Conservation (phyloP, 1,140 invertebrate genomes). For the Tenebrio molitor region DNA sequence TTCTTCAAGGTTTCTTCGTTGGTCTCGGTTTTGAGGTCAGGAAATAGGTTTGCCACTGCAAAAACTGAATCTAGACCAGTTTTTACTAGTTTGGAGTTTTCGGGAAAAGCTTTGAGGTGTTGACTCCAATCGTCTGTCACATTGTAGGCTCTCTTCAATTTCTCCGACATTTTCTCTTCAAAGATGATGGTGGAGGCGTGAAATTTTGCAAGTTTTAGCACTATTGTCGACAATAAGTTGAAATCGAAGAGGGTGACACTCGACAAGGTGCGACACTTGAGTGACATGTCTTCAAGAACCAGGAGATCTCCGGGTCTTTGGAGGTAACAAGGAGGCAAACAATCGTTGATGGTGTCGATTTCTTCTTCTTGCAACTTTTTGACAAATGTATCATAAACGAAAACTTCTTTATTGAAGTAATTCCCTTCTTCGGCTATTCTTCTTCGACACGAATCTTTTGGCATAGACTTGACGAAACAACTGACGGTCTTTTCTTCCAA, state of each 20-base stretch:
- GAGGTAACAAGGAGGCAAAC: constrained; percentile 49
- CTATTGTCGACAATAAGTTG: constrained; percentile 27
- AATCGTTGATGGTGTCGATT: constrained; percentile 23
- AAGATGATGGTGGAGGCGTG: constrained; percentile 51
- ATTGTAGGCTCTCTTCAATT: constrained; percentile 6
- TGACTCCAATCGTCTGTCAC: constrained; percentile 40
- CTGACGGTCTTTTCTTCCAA: constrained; percentile 22
- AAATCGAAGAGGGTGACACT: constrained; percentile 38
- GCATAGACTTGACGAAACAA: constrained; percentile 45
- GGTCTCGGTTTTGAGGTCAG: background rate
- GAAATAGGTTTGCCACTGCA: constrained; percentile 2
- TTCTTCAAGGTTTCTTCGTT: constrained; percentile 13
- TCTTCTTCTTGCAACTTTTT: constrained; percentile 12
- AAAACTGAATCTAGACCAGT: background rate
- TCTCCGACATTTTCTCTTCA: constrained; percentile 47
- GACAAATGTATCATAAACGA: constrained; percentile 41
- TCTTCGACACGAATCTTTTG: constrained; percentile 8
- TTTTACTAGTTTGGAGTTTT: background rate
- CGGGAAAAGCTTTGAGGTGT: background rate
- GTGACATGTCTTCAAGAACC: constrained; percentile 47
- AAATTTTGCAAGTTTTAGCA: constrained; percentile 52
- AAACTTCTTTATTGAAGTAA: constrained; percentile 49
- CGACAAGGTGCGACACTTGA: constrained; percentile 5
- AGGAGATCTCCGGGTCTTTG: constrained; percentile 42
- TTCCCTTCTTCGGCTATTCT: constrained; percentile 26